Conservation (phyloP, 2,113 vertebrate species). For the Rhinopomastus cyanomelas region DNA sequence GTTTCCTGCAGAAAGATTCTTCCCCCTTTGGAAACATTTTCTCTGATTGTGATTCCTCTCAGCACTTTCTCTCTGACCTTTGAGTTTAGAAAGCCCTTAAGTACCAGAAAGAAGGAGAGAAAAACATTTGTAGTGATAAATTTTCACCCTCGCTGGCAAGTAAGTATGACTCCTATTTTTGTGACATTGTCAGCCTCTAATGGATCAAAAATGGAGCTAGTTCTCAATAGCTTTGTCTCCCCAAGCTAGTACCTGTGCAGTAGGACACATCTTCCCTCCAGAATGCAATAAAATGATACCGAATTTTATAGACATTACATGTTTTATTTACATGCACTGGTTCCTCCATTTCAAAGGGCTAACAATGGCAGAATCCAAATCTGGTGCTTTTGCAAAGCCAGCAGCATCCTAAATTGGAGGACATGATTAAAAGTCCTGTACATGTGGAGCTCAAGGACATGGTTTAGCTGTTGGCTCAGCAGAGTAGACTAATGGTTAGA, state of each 20-base stretch:
- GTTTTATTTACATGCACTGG: neutral
- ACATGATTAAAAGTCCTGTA: too few species aligned
- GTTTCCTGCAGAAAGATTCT: neutral
- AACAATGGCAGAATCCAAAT: neutral
- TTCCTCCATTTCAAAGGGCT: neutral
- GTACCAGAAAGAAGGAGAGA: slow-evolving; percentile 25
- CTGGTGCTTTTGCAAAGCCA: neutral
- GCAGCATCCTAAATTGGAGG: neutral
- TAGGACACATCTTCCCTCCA: neutral
- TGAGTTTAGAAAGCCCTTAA: slow-evolving; percentile 47
- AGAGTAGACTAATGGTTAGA: too few species aligned
- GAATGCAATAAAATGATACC: neutral
- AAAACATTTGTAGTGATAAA: slow-evolving; percentile 33
- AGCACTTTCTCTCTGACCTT: slow-evolving; percentile 46
- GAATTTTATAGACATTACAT: neutral
- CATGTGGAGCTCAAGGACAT: too few species aligned
- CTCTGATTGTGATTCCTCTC: slow-evolving; percentile 41
- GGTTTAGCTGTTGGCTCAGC: too few species aligned
- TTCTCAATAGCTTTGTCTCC: neutral
- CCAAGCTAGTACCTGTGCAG: neutral
- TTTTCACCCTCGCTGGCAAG: neutral
- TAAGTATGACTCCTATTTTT: neutral
- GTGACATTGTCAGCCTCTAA: neutral
- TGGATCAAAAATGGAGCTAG: neutral
- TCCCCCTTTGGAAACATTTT: slow-evolving; percentile 19